A percentile compares a stretch with the other conserved stretches of the same genome.
Conservation (phyloP, 1,140 invertebrate species). For the Drosophila eugracilis region DNA sequence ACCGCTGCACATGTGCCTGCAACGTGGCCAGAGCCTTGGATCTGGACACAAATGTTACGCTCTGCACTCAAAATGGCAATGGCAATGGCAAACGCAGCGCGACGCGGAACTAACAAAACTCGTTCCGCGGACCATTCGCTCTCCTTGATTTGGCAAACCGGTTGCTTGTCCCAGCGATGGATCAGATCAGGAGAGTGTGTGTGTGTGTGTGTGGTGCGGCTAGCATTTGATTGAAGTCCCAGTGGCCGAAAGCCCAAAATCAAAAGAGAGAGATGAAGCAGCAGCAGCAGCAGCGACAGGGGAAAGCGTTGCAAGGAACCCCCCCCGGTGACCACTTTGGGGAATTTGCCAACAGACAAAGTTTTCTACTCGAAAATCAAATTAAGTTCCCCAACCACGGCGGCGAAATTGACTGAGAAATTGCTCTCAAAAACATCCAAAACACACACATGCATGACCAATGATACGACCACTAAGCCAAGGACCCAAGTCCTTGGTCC, state of each 20-base stretch:
- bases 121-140: conserved; percentile 22
- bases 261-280: not conserved
- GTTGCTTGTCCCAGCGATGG: not conserved
- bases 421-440: conserved; percentile 16
- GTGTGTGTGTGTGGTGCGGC: too few species aligned
- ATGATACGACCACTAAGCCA: not conserved
- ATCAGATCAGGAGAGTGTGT: conserved; percentile 34
- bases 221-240: conserved; percentile 70
- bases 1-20: conserved; percentile 18
- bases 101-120: conserved; percentile 62
- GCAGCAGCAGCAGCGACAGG: not conserved
- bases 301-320: not conserved
- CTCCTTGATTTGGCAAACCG: conserved; percentile 22
- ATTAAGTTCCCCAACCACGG: conserved; percentile 27
- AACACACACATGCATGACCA: not conserved
- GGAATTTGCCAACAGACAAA: conserved; percentile 9
- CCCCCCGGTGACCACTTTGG: conserved; percentile 7
- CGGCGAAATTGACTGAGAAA: conserved; percentile 41
- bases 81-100: conserved; percentile 7
- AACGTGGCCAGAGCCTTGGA: conserved; percentile 47
- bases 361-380: conserved; percentile 54
- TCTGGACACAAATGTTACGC: conserved; percentile 26
- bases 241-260: conserved; percentile 17
- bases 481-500: conserved; percentile 9
- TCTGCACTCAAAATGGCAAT: too few species aligned